Conservation (phyloP, 2,888 invertebrate species). For the Melanophora roralis region DNA sequence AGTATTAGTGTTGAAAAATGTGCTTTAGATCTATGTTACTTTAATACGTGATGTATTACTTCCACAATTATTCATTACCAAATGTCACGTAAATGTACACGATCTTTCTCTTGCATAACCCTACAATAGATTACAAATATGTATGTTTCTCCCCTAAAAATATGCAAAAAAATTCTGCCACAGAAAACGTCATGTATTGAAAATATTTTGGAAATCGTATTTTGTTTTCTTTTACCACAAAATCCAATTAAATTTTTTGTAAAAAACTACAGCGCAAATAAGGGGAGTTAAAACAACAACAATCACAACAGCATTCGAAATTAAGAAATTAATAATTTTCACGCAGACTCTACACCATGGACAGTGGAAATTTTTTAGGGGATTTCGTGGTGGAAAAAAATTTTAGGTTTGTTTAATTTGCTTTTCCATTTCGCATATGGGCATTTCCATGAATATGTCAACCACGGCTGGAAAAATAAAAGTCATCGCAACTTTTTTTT, state of each 20-base stretch:
- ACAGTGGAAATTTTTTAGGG: too few species aligned
- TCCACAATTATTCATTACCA: not conserved
- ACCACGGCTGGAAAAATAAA: too few species aligned
- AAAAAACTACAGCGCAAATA: not conserved
- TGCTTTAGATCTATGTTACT: not conserved
- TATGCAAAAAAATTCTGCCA: not conserved
- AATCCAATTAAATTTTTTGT: constrained; percentile 18
- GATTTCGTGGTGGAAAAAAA: not conserved
- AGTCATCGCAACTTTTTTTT: too few species aligned
- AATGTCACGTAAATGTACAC: not conserved
- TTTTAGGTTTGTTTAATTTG: not conserved
- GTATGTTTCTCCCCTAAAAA: not conserved
- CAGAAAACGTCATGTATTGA: not conserved
- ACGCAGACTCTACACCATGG: too few species aligned
- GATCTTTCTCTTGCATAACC: not conserved
- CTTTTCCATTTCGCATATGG: not conserved
- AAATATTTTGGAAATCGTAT: not conserved
- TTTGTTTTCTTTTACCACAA: not conserved
- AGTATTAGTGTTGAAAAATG: too few species aligned
- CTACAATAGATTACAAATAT: not conserved
- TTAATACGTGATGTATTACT: not conserved
- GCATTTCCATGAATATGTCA: too few species aligned
- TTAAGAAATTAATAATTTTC: too few species aligned
- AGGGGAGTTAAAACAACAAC: not conserved
- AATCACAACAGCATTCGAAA: not conserved